phyloP scores from a whole-genome alignment of 2,888 invertebrate species.

The Hecatera dysodea region DNA sequence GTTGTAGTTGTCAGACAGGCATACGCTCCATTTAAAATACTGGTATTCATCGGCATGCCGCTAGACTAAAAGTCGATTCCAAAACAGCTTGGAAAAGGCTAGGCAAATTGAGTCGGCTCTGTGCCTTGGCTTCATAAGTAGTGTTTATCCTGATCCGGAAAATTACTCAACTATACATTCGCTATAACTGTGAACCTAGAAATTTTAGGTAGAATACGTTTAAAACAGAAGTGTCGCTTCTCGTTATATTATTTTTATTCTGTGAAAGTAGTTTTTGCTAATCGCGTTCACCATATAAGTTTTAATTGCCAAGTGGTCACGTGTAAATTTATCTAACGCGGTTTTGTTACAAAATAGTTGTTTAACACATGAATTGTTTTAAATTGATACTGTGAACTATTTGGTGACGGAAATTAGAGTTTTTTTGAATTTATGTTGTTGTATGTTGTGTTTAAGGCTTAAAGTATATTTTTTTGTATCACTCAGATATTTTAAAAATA shows the following conservation, averaged over 20 bases:
- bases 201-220: not conserved
- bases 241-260: not conserved
- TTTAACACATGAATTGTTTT: conserved; percentile 55
- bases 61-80: too few relatives aligned
- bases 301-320: conserved; percentile 80
- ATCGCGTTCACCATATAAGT: conserved; percentile 80
- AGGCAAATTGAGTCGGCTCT: too few relatives aligned
- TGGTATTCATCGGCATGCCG: too few relatives aligned
- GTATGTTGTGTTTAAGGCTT: not conserved
- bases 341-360: conserved; percentile 58
- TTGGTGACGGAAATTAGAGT: conserved; percentile 33
- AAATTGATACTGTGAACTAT: conserved; percentile 47
- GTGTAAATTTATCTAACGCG: conserved; percentile 68
- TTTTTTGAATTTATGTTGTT: conserved; percentile 20
- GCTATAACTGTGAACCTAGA: too few relatives aligned
- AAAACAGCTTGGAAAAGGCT: too few relatives aligned
- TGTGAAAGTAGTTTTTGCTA: conserved; percentile 80
- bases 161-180: too few relatives aligned
- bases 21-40: too few relatives aligned
- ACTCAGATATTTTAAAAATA: too few relatives aligned
- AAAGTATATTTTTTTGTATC: not conserved
- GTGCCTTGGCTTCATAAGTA: too few relatives aligned
- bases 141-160: too few relatives aligned
- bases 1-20: too few relatives aligned
- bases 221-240: not conserved